Conservation (phyloP, 2,888 invertebrate genomes). For the Stenotaenia linearis region DNA sequence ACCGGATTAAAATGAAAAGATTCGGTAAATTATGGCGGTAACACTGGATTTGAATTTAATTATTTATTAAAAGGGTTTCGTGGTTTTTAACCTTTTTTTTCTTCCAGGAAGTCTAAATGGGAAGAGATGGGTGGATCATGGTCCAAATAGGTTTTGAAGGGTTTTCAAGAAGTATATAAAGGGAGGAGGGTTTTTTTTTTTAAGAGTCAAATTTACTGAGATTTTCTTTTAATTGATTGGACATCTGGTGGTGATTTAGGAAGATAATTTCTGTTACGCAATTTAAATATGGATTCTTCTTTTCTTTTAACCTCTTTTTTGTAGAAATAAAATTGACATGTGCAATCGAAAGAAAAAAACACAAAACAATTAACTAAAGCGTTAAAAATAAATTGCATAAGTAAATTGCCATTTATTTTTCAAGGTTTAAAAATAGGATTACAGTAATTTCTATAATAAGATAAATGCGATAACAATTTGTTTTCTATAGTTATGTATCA, state of each 20-base stretch:
- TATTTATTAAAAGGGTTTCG: not conserved
- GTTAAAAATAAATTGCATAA: too few relatives aligned
- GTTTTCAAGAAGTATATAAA: not conserved
- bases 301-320: too few relatives aligned
- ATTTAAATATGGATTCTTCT: not conserved
- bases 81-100: not conserved
- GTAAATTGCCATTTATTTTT: too few relatives aligned
- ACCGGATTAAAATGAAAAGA: not conserved
- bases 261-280: not conserved
- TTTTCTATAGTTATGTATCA: not conserved
- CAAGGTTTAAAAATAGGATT: too few relatives aligned
- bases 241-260: not conserved
- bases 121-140: not conserved
- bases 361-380: too few relatives aligned
- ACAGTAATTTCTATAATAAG: too few relatives aligned
- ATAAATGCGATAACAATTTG: not conserved
- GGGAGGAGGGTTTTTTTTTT: not conserved
- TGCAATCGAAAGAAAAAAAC: too few relatives aligned
- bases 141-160: not conserved
- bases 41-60: not conserved
- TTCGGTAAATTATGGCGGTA: not conserved
- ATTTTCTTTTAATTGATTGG: not conserved
- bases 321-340: too few relatives aligned
- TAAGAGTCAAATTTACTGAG: not conserved
- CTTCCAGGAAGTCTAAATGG: not conserved